A percentile compares a stretch with the other conserved stretches of the same genome.
These are phyloP conservation scores for Jordanella pulchra DNA, from an alignment of 2,797 vertebrate species.

Conservation along the genomic window DNA sequence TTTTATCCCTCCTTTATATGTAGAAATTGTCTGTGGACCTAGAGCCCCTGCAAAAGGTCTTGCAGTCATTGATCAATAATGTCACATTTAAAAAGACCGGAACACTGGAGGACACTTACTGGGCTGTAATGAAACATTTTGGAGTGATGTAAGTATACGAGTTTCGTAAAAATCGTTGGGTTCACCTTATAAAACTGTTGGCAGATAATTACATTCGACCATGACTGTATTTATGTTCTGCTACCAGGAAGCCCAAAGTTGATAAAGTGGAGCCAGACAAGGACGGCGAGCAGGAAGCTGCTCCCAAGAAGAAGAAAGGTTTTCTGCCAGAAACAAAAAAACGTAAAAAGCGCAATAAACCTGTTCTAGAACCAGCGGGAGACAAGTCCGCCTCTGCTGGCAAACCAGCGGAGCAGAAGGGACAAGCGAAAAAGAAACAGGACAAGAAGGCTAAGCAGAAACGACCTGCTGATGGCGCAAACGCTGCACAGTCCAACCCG, in stretches of 20 bases:
- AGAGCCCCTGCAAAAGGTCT: conserved; percentile 64
- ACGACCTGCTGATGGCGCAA: conserved; percentile 13
- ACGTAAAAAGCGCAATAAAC: conserved; percentile 83
- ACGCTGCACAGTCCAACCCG: conserved; percentile 46
- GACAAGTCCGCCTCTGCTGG: not conserved
- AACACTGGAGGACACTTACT: conserved; percentile 86
- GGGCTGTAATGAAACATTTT: conserved; percentile 87
- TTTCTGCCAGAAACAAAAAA: conserved; percentile 92
- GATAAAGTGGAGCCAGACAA: conserved; percentile 75
- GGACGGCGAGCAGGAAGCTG: conserved; percentile 21
- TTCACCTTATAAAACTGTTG: not conserved
- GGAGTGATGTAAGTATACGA: conserved; percentile 83
- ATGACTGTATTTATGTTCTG: conserved; percentile 21
- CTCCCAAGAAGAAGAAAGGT: conserved; percentile 85
- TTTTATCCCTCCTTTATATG: conserved; percentile 9
- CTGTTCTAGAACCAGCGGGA: conserved; percentile 45
- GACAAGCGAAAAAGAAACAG: conserved; percentile 64
- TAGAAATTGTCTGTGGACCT: conserved; percentile 83
- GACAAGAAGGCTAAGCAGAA: conserved; percentile 72
- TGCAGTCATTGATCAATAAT: conserved; percentile 69
- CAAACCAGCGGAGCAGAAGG: conserved; percentile 36
- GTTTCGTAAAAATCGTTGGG: not conserved
- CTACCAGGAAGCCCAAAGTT: conserved; percentile 85
- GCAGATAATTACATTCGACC: not conserved
- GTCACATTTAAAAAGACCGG: conserved; percentile 73